Conservation (phyloP, 2,888 invertebrate genomes). For the Lasioglossum malachurum region DNA sequence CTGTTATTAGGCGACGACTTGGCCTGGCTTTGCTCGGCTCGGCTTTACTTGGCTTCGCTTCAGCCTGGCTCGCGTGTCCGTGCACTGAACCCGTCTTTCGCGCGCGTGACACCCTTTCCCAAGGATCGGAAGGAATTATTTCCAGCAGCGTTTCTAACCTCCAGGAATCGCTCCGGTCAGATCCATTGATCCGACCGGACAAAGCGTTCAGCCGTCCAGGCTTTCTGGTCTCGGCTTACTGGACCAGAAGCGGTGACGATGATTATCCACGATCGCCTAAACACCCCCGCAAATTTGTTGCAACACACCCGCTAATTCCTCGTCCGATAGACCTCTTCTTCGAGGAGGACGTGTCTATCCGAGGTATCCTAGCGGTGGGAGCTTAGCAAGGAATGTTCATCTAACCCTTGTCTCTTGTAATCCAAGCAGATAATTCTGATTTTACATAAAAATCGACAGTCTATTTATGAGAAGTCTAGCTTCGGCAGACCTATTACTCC, state of each 20-base stretch:
- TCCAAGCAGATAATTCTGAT: no score
- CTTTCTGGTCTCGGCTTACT: constrained; percentile 42
- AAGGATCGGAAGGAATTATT: constrained; percentile 56
- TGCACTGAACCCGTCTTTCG: constrained; percentile 71
- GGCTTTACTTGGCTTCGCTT: constrained; percentile 76
- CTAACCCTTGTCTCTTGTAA: no score
- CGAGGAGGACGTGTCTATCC: not conserved
- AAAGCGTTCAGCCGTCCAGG: constrained; percentile 22
- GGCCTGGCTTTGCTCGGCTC: constrained; percentile 44
- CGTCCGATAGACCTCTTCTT: not conserved
- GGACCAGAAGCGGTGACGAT: not conserved
- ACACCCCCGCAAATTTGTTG: not conserved
- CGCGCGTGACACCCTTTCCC: constrained; percentile 56
- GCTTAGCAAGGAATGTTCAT: not conserved
- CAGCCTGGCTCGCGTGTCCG: constrained; percentile 79
- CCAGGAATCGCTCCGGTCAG: constrained; percentile 8
- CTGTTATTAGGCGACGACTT: constrained; percentile 76
- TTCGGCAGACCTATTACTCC: not conserved
- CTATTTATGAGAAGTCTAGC: no score
- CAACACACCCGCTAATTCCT: not conserved
- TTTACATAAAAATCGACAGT: no score
- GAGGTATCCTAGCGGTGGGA: no score
- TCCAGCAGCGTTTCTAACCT: constrained; percentile 45
- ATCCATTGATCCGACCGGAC: constrained; percentile 36
- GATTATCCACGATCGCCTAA: constrained; percentile 3